Conservation (phyloP, 2,797 vertebrate genomes). For the Crocodylus rhombifer region DNA sequence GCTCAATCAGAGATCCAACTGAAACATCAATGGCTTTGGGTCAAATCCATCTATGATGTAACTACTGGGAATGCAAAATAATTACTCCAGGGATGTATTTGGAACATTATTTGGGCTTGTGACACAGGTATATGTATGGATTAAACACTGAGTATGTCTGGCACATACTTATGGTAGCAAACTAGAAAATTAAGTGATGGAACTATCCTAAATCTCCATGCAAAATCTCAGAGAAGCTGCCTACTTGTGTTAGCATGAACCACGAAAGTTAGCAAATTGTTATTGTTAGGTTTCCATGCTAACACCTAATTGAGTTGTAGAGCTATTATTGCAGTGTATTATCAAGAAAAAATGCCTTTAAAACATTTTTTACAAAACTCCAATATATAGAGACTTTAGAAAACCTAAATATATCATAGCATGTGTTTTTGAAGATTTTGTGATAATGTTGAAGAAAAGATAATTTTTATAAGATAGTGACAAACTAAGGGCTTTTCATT, state of each 20-base stretch:
- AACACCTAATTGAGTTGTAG: neutral
- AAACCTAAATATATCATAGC: neutral
- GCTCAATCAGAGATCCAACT: neutral
- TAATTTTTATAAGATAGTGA: constrained; percentile 16
- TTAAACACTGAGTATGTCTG: neutral
- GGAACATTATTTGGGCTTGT: neutral
- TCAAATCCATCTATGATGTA: neutral
- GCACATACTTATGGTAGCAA: neutral
- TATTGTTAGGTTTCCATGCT: neutral
- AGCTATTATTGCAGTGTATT: neutral
- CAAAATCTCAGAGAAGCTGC: neutral
- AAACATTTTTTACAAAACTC: neutral
- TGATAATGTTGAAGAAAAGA: neutral
- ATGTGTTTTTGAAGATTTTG: neutral
- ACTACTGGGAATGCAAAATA: neutral
- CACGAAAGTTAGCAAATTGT: neutral
- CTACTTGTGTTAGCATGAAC: neutral
- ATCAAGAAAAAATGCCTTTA: neutral
- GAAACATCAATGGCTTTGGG: neutral
- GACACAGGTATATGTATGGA: neutral
- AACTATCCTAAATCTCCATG: neutral
- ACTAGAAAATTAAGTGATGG: neutral
- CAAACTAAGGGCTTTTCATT: neutral
- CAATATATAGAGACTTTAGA: neutral
- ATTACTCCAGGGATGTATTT: neutral